A percentile compares a stretch with the other conserved stretches of the same genome.
These are phyloP conservation scores for Tetragonula clypearis DNA, from an alignment of 1,140 invertebrate species.

Conservation along the genomic window DNA sequence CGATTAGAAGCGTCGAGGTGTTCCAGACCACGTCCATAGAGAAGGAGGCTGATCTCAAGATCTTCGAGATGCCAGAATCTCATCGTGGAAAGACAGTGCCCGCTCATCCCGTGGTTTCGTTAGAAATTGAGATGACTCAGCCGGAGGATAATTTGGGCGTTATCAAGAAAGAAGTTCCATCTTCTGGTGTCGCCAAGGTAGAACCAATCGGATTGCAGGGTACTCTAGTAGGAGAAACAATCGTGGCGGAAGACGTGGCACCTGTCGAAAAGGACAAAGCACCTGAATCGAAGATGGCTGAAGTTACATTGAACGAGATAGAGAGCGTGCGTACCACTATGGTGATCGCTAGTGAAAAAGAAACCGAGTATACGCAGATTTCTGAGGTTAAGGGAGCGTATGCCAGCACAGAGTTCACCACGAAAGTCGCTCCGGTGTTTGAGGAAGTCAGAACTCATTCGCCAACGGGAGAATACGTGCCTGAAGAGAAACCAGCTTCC, in stretches of 20 bases:
- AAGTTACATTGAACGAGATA: conserved; percentile 79
- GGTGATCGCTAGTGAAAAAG: conserved; percentile 79
- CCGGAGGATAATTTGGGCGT: conserved; percentile 80
- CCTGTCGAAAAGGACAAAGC: conserved; percentile 67
- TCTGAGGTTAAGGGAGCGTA: conserved; percentile 72
- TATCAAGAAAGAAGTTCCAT: conserved; percentile 75
- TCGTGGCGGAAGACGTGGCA: conserved; percentile 80
- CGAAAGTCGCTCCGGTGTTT: conserved; percentile 81
- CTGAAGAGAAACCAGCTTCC: conserved; percentile 72
- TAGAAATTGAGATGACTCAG: conserved; percentile 84
- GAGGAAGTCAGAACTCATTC: conserved; percentile 82
- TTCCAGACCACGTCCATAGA: conserved; percentile 82
- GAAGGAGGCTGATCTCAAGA: conserved; percentile 82
- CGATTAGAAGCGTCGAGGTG: conserved; percentile 81
- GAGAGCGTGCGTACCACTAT: conserved; percentile 83
- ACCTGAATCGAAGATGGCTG: conserved; percentile 79
- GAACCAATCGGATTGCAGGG: conserved; percentile 80
- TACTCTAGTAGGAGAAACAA: conserved; percentile 82
- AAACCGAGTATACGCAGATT: conserved; percentile 75
- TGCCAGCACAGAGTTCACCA: conserved; percentile 80
- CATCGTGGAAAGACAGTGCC: conserved; percentile 82
- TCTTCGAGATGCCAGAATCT: conserved; percentile 82
- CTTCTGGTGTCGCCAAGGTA: conserved; percentile 79
- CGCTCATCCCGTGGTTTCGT: conserved; percentile 82
- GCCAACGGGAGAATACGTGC: conserved; percentile 77